Evolutionary conservation across 2,888 invertebrate genomes (phyloP), one percentile per base, ranked within the genome.

Genomic region (Drosophila neotestacea): DNA sequence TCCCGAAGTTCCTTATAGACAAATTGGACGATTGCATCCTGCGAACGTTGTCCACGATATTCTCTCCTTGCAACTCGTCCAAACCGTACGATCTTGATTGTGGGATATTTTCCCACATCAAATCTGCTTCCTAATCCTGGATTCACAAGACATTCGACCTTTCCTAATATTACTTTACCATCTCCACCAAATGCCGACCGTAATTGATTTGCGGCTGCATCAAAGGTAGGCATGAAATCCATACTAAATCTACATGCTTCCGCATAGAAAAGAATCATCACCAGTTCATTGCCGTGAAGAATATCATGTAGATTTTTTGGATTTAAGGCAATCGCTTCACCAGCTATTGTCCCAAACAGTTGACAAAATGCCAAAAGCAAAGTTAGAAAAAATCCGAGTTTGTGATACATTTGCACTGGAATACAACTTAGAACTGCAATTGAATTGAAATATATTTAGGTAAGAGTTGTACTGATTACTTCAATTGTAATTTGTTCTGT

Each of bases 211-310:
- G 98, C 96, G 30, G 98, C 97, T 91, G 98, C 97, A 92, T 98
- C 97, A 93, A 97, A 99, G 86, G 98, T 96, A 5, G 99, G 99
- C 92, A 96, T 96, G 88, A 99, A 93, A 93, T 97, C 94, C 91
- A 96, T 97, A 93, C 99, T 99, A 93, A 98, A 99, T 88, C 96
- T 95, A 93, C 99, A 99, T 98, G 98, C 98, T 90, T 98, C 98
- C 32, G 98, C 98, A 93, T 99, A 99, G 93, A 99, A 99, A 93
- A 98, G 98, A 59, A 99, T 95, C 93, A 99, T 96, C 61, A 99
- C 98, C 92, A 99, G 93, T 93, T 99, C 98, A 94, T 97, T 96
- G 62, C 61, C 50, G 0, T 44, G 2, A 5, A 66, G 3, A 11
- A 85, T 13, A 1, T 16, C 4, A 1, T 44, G 2, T 5, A 71